Base-by-base conservation (phyloP, 2,797 vertebrate species). In the Notolabrus celidotus region DNA sequence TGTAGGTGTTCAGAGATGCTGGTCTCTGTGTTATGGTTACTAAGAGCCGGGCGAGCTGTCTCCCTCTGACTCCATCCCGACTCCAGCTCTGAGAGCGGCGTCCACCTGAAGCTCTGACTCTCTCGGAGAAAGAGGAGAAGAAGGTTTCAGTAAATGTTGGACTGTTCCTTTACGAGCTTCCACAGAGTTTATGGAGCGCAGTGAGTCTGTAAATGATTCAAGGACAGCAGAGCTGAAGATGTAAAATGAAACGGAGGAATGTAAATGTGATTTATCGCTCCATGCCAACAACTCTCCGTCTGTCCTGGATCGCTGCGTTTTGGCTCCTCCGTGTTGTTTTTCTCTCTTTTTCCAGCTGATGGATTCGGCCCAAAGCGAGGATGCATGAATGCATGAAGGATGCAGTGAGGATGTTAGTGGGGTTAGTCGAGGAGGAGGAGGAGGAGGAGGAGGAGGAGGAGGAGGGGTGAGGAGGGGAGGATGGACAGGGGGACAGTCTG, bases 331-430 rank as follows among this genome's bases (percentile, higher is more conserved):
- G 49, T 25, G 2, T 55, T 33, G 52, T 75, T 63, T 63, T 39
- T 71, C 62, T 41, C 3, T 67, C 61, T 41, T 3, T 73, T 41
- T 63, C 55, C 71, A 54, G 76, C 70, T 77, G 47, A 77, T 70
- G 85, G 67, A 77, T 82, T 73, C 62, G 52, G 82, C 84, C 83
- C 79, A 69, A 76, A 87, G 85, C 77, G 43, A 64, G 81, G 70
- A 74, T 61, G 67, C 64, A 69, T 68, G 73, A 61, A 59, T 63
- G 59, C 77, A 71, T 76, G 74, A 80, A 65, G 66, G 65, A 78
- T 71, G 81, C 36, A 14, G 75, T 78, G 83, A 85, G 82, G 77
- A 85, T 88, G 89, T 93, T 90, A 94, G 88, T 88, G 80, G 34
- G 82, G 88, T 93, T 90, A 92, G 90, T 85, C 34, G 70, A 79